Base-by-base conservation (phyloP, 2,888 invertebrate genomes). In the Nezara viridula region DNA sequence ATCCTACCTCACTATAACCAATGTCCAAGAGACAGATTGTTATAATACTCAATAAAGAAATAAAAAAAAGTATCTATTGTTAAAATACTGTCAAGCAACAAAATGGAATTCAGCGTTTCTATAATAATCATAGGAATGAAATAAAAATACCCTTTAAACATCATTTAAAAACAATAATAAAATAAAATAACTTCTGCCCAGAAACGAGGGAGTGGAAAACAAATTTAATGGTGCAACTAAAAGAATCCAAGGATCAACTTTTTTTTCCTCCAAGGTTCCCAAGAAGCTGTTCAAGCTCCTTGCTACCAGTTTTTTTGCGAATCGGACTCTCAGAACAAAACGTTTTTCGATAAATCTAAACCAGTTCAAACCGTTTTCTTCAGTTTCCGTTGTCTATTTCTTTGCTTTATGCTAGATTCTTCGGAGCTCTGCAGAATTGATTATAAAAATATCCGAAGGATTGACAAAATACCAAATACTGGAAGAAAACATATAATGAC, bases 291-390 rank as follows among this genome's bases (percentile, higher is more conserved):
- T 37, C 37, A 37, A 73, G 66, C 37, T 73, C 66, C 37, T 60
- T 60, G 27, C 60, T 37, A 73, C 66, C 32, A 37, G 32, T 73
- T 37, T 66, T 52, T 73, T 73, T 73, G 60, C 16, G 16, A 32
- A 60, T 60, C 27, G 7, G 60, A 16, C 37, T 27, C 6, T 52
- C 7, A 7, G 32, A 37, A 73, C 19, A 73, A 73, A 73, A 73
- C 32, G 66, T 73, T 73, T 73, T 73, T 73, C 66, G 37, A 73
- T 73, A 73, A 73, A 73, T 73, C 32, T 60, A 73, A 73, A 73
- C 66, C 66, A 73, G 66, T 37, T 32, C 37, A 10, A 37, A 32
- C 66, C 37, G 19, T 37, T 37, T 73, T 73, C 66, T 73, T 73
- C 66, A 27, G 66, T 24, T 66, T 66, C 32, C 7, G 5, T 37